A percentile compares a stretch with the other conserved stretches of the same genome.
Evolutionary conservation across 2,888 invertebrate genomes (phyloP).

Genomic region (Hypolimnas misippus): DNA sequence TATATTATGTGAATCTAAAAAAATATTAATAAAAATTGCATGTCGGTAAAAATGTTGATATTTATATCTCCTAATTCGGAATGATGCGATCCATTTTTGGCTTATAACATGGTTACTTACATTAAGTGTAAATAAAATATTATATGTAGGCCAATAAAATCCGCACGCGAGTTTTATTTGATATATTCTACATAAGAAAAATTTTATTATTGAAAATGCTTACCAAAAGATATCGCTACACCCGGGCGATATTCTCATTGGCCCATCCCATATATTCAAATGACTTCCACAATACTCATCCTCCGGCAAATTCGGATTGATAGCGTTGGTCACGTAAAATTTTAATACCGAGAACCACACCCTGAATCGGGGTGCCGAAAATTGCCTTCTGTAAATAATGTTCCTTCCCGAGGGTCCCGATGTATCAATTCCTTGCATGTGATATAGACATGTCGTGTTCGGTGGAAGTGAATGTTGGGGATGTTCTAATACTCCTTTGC

Average conservation of each 20-base stretch:
- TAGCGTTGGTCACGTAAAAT: slow-evolving; percentile 89
- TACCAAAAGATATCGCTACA: slow-evolving; percentile 93
- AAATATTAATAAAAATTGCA: too few species aligned
- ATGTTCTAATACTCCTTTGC: slow-evolving; percentile 91
- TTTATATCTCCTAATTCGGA: too few species aligned
- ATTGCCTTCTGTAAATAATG: slow-evolving; percentile 81
- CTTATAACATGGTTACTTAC: too few species aligned
- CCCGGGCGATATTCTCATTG: slow-evolving; percentile 88
- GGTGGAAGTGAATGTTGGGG: slow-evolving; percentile 94
- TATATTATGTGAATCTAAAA: too few species aligned
- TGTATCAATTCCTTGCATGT: slow-evolving; percentile 87
- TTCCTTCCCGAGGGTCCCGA: slow-evolving; percentile 84
- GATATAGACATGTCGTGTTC: slow-evolving; percentile 95
- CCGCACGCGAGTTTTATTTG: background rate
- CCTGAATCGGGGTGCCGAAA: slow-evolving; percentile 88
- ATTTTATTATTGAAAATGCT: slow-evolving; percentile 53
- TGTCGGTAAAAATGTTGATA: too few species aligned
- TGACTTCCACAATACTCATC: slow-evolving; percentile 92
- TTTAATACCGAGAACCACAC: slow-evolving; percentile 95
- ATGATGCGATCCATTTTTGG: too few species aligned
- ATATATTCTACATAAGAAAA: slow-evolving; percentile 34
- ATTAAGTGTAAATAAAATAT: background rate
- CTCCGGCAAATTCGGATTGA: slow-evolving; percentile 86
- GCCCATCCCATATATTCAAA: slow-evolving; percentile 94
- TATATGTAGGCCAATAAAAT: background rate